Base-by-base conservation (phyloP, 2,113 vertebrate genomes). In the Murina feae region DNA sequence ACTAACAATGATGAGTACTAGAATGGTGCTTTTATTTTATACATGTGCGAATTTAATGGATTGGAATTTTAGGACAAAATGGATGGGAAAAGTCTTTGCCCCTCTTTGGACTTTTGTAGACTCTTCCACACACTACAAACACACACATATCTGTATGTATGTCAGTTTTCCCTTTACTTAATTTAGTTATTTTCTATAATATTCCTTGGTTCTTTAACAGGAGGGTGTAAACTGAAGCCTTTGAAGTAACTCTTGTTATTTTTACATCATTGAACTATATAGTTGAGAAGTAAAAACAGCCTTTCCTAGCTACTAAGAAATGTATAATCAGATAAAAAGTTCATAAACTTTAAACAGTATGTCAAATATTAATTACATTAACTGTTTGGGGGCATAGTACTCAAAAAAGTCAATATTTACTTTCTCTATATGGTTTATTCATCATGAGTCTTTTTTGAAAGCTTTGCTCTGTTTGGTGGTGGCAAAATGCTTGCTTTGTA, bases 1-100 rank as follows among this genome's bases (percentile, higher is more conserved):
- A 39, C 51, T 78, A 65, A 60, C 35, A 51, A 12, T 32, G 42
- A 5, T 69, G 10, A 90, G 44, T 79, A 53, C n/a, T 53, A 51
- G 51, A 91, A 51, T 82, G 18, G 32, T 94, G 42, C 21, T 89
- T 92, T 87, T 95, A 93, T 71, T 86, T 95, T 65, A 93, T 76
- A 74, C 18, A 12, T 71, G 5, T 76, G 35, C 60, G 6, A 80
- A 69, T 79, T 74, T 90, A 96, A 30, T 72, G 49, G 51, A 74
- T 10, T 90, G 81, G 9, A 74, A 82, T 94, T 93, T 51, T 87
- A 84, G 60, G 72, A 90, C 23, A 78, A 87, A 85, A 74, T 81
- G 51, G 4, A 76, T 79, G 17, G 74, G 65, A 37, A 86, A 79
- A 18, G 3, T 60, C 9, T 44, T 21, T 90, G 53, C 8, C 18